These are phyloP conservation scores for Meiosimyza platycephala DNA, from an alignment of 2,888 invertebrate genomes.

Conservation along the genomic window DNA sequence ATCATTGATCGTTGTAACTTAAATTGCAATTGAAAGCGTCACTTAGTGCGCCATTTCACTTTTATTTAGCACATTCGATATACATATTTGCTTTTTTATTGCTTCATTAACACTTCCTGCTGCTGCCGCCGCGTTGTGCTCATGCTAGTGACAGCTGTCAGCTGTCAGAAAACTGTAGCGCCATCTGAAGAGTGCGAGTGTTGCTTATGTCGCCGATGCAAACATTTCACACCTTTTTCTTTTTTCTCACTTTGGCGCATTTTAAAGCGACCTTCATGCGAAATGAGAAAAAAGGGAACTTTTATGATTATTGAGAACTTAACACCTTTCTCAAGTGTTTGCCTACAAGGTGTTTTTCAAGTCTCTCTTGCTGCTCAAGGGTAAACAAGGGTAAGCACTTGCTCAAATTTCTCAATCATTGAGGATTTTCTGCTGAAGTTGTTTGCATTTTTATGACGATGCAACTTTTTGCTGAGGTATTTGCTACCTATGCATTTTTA, in stretches of 20 bases:
- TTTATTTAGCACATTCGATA: background rate
- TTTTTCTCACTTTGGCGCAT: background rate
- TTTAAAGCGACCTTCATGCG: background rate
- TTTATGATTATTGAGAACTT: conserved; percentile 47
- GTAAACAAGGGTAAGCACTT: conserved; percentile 45
- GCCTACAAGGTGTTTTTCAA: conserved; percentile 32
- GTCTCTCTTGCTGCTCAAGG: conserved; percentile 35
- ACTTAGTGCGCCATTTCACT: background rate
- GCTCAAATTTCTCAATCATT: conserved; percentile 23
- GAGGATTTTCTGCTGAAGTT: background rate
- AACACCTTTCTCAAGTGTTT: conserved; percentile 51
- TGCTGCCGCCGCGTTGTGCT: background rate
- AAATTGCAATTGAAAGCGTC: conserved; percentile 14
- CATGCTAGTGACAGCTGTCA: conserved; percentile 13
- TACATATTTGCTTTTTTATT: background rate
- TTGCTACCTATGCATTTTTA: background rate
- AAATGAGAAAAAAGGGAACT: background rate
- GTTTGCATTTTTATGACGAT: conserved; percentile 6
- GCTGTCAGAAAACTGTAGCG: conserved; percentile 22
- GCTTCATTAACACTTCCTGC: conserved; percentile 20
- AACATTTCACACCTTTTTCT: conserved; percentile 22
- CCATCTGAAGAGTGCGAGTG: conserved; percentile 10
- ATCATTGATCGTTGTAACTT: conserved; percentile 8
- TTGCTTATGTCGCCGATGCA: background rate
- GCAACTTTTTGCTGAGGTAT: background rate